Evolutionary conservation across 2,888 invertebrate species (phyloP), one percentile per base, ranked within the genome.

Genomic region (Stenodera caucasica): DNA sequence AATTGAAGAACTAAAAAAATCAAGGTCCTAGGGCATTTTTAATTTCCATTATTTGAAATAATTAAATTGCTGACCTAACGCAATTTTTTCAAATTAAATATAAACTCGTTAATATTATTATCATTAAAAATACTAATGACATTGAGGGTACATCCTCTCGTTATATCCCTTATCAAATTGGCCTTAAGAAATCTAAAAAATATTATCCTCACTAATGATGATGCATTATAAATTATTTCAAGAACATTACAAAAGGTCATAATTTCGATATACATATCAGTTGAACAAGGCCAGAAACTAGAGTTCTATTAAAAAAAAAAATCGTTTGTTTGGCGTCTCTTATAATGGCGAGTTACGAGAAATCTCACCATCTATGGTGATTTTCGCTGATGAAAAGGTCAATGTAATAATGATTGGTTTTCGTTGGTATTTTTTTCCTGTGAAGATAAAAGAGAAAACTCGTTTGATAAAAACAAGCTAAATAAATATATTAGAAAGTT

Each of bases 401-500:
- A 45, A 45, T 45, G 23, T 40, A 40, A 40, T 40, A 40, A 40
- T 18, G 40, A 40, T 40, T 40, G 18, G 2, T 45, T 45, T 45
- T 45, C 23, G 21, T 23, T 45, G 45, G 21, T 15, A 18, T 45
- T 9, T 1, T 21, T 21, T 21, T 45, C 12, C 23, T 23, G 29
- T 52, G 33, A 14, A 29, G 49, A 49, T 53, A 40, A 54, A 37
- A 57, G 57, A 57, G 45, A 59, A 59, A 59, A 59, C 51, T 49
- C 12, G 37, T 35, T 54, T 55, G 59, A 59, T 59, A 59, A 54
- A 59, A 59, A 59, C 49, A 49, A 35, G 52, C 52, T 18, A 51
- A 53, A 45, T 49, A 52, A 60, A 52, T 52, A 23, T 55, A 55
- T 60, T 60, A 60, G 55, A 60, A 60, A 60, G 60, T 52, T 55